Evolutionary conservation across 2,888 invertebrate genomes (phyloP).

Genomic region (Chironomus tentans): DNA sequence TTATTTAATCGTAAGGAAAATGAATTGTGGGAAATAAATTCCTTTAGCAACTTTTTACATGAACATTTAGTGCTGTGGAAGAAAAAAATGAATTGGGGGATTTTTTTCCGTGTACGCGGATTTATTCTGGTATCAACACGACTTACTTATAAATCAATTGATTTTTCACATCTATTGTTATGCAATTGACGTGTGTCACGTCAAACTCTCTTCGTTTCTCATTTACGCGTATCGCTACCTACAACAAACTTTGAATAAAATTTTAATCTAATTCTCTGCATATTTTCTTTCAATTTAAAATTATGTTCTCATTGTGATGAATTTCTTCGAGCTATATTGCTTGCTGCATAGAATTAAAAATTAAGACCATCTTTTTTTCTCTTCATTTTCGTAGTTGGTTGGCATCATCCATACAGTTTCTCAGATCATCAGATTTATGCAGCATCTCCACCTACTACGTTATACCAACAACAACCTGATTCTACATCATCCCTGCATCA

Average conservation of each 20-base stretch:
- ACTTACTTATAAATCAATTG: not conserved
- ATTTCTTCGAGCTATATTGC: not conserved
- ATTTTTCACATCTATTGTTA: constrained; percentile 3
- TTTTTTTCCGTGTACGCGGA: not conserved
- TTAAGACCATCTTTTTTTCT: not conserved
- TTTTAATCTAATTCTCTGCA: not conserved
- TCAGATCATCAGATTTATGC: constrained; percentile 32
- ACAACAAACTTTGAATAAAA: not conserved
- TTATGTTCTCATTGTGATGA: constrained; percentile 16
- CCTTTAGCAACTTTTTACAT: too few species aligned
- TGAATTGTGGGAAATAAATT: too few species aligned
- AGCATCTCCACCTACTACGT: constrained; percentile 32
- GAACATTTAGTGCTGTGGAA: too few species aligned
- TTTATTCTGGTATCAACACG: not conserved
- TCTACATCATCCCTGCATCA: constrained; percentile 37
- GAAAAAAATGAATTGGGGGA: not conserved
- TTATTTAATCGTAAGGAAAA: too few species aligned
- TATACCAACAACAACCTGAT: constrained; percentile 40
- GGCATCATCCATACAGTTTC: constrained; percentile 15
- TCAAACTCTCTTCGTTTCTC: not conserved
- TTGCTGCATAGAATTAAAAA: not conserved
- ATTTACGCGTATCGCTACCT: not conserved
- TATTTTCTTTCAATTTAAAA: constrained; percentile 26
- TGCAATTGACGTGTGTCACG: constrained; percentile 25
- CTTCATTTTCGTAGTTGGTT: constrained; percentile 12